phyloP scores from a whole-genome alignment of 2,888 invertebrate genomes.

The Marasmarcha lunaedactyla region DNA sequence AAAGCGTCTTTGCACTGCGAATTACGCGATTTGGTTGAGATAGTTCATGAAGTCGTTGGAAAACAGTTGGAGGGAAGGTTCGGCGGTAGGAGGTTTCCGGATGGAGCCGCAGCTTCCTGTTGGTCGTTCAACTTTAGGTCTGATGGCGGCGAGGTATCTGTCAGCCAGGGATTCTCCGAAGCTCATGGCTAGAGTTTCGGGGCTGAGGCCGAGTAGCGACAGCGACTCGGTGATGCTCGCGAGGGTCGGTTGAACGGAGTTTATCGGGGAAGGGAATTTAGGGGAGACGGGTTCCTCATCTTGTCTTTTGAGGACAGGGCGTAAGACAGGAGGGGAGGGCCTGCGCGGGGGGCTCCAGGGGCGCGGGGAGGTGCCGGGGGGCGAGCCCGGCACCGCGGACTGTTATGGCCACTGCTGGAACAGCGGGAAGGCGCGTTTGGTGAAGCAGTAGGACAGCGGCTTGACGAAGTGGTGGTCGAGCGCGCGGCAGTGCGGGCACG shows the following conservation, averaged over 20 bases:
- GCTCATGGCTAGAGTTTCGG: conserved; percentile 54
- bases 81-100: conserved; percentile 28
- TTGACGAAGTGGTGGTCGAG: conserved; percentile 96
- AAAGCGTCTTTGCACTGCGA: conserved; percentile 15
- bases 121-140: conserved; percentile 33
- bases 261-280: conserved; percentile 27
- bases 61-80: conserved; percentile 68
- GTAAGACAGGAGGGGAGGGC: conserved; percentile 51
- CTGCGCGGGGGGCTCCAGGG: conserved; percentile 52
- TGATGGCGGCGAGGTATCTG: conserved; percentile 51
- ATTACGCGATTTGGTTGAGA: conserved; percentile 71
- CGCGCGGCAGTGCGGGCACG: conserved; percentile 91
- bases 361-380: conserved; percentile 63
- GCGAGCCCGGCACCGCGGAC: conserved; percentile 77
- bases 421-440: conserved; percentile 77
- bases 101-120: conserved; percentile 35
- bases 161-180: conserved; percentile 60
- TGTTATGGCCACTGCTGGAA: conserved; percentile 90
- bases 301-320: conserved; percentile 57
- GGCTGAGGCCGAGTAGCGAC: conserved; percentile 49
- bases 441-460: conserved; percentile 86
- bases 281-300: conserved; percentile 24
- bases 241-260: conserved; percentile 38
- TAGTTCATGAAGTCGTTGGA: conserved; percentile 74
- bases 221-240: conserved; percentile 56